A percentile compares a stretch with the other conserved stretches of the same genome.
Evolutionary conservation across 2,888 invertebrate species (phyloP).

Genomic region (Parapristionchus giblindavisi): DNA sequence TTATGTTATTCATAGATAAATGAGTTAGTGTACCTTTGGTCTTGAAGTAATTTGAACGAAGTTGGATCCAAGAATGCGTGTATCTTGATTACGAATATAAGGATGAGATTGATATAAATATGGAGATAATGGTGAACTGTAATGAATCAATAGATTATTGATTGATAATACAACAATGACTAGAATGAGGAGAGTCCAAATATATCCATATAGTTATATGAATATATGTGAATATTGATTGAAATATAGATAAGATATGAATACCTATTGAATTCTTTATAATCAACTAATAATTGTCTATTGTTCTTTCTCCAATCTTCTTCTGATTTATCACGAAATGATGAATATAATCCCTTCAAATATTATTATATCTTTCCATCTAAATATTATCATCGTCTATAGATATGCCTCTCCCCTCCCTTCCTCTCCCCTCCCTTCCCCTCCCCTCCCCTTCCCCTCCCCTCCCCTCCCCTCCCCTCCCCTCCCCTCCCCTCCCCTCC

Average conservation of each 20-base stretch:
- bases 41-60: constrained; percentile 66
- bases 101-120: constrained; percentile 64
- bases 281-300: constrained; percentile 64
- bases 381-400: neutral
- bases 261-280: constrained; percentile 65
- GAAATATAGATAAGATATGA: neutral
- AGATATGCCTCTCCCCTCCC: neutral
- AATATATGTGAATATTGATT: neutral
- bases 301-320: constrained; percentile 63
- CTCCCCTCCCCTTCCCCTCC: neutral
- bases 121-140: constrained; percentile 65
- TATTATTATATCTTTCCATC: neutral
- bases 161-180: neutral
- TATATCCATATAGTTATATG: neutral
- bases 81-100: constrained; percentile 63
- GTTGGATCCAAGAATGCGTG: constrained; percentile 68
- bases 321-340: constrained; percentile 53
- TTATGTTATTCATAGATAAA: neutral
- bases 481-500: constrained; percentile 1
- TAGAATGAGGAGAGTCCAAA: neutral
- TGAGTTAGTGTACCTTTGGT: constrained; percentile 42
- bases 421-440: neutral
- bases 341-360: constrained; percentile 43
- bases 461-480: neutral
- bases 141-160: constrained; percentile 5